Evolutionary conservation across 2,888 invertebrate species (phyloP).

Genomic region (Acrobasis consociella): DNA sequence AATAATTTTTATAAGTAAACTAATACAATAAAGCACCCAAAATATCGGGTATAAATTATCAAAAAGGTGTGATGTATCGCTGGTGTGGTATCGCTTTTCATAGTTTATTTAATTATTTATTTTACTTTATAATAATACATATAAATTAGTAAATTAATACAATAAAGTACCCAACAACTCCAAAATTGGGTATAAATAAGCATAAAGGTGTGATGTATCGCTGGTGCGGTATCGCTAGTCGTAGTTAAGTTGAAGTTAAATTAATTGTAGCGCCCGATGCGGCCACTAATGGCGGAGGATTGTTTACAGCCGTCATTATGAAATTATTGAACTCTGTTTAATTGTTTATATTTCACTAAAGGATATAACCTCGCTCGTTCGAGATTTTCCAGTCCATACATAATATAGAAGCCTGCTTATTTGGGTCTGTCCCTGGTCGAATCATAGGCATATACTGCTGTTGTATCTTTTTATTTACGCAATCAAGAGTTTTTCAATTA

Average conservation of each 20-base stretch:
- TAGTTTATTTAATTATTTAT: too few species aligned
- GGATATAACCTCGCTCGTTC: too few species aligned
- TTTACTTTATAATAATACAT: too few species aligned
- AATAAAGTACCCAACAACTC: too few species aligned
- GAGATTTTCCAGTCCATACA: too few species aligned
- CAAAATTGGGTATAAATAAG: neutral
- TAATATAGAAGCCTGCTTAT: too few species aligned
- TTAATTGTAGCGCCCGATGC: slow-evolving; percentile 11
- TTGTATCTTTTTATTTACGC: neutral
- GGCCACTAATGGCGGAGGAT: slow-evolving; percentile 3
- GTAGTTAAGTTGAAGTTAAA: slow-evolving; percentile 10
- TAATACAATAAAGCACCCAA: too few species aligned
- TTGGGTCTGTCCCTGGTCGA: too few species aligned
- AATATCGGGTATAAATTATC: too few species aligned
- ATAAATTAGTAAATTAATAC: neutral
- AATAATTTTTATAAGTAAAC: too few species aligned
- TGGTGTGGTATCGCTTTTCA: too few species aligned
- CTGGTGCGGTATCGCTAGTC: slow-evolving; percentile 4
- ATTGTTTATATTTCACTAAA: neutral
- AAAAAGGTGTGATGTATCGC: too few species aligned
- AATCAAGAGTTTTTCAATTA: neutral
- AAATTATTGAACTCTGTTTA: slow-evolving; percentile 8
- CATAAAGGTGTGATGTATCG: slow-evolving; percentile 13
- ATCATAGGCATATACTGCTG: neutral
- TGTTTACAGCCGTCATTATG: slow-evolving; percentile 18